Evolutionary conservation across 2,113 vertebrate genomes (phyloP), one percentile per base, ranked within the genome.

Genomic region (Proterorhinus semilunaris): DNA sequence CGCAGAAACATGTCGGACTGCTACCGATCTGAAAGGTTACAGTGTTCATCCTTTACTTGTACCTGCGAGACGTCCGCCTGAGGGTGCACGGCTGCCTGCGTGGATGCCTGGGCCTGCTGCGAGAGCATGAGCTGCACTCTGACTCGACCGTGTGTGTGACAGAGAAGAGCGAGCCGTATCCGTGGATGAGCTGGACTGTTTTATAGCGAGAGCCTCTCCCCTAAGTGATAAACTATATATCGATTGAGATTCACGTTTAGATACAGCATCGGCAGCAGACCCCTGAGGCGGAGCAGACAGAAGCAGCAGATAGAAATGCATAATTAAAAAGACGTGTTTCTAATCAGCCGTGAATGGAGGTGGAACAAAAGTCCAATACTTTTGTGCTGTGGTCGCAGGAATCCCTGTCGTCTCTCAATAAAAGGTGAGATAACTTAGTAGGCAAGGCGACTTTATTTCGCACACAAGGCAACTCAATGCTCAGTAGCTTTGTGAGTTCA

Each of bases 141-240:
- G 49, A 5, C 10, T 50, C 2, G 9, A 12, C 10, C 1, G 49
- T 3, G 49, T 59, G 11, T 59, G 42, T 45, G 53, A 8, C 27
- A 71, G 73, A 27, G 68, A 62, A 21, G 21, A 21, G 21, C 2
- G 27, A 36, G 27, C 27, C 1, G 27, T 36, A 5, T 36, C 27
- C 27, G 27, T 36, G 21, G 21, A 21, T 21, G 27, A 36, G 62
- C n/a, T 44, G 36, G 50, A 71, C 62, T 62, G 69, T 49, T 79
- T 67, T 73, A 67, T 80, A 36, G 27, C 69, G 66, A 72, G 61
- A 64, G 51, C 42, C 12, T 74, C 73, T 59, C 27, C 62, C 21
- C 69, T 82, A 70, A 84, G 75, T 76, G 66, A n/a, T n/a, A n/a
- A n/a, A n/a, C n/a, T 62, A 72, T 77, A 75, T 85, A 82, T 81